Percentiles rank a stretch among this genome's conserved stretches.
These are phyloP conservation scores for Numida meleagris DNA, from an alignment of 2,113 vertebrate species.

Conservation along the genomic window DNA sequence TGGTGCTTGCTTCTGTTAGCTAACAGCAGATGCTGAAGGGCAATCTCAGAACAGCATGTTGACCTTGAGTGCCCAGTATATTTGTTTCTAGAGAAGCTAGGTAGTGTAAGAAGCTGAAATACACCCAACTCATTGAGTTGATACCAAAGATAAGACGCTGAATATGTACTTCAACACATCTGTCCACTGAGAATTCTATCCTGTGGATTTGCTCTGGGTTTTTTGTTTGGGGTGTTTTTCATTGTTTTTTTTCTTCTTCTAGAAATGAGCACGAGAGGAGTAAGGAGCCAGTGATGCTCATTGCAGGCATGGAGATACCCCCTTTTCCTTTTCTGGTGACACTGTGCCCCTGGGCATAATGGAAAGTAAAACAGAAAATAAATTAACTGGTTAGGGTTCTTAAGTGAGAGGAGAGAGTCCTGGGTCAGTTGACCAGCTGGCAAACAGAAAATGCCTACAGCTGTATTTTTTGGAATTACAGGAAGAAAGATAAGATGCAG, in stretches of 20 bases:
- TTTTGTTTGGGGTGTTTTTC: rapidly evolving
- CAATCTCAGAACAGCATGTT: neutral
- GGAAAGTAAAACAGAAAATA: neutral
- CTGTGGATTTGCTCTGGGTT: neutral
- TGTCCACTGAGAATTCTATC: neutral
- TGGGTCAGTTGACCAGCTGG: constrained; percentile 45
- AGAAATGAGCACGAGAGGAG: neutral
- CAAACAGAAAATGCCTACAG: neutral
- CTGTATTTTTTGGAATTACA: constrained; percentile 42
- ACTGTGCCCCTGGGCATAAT: neutral
- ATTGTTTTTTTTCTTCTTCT: neutral
- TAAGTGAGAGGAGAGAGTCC: neutral
- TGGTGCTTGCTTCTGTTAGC: neutral
- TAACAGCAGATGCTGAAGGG: neutral
- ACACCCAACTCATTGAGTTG: neutral
- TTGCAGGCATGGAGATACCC: neutral
- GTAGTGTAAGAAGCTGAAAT: neutral
- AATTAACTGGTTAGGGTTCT: neutral
- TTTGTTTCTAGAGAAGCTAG: neutral
- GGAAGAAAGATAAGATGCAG: constrained; percentile 60
- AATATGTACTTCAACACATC: neutral
- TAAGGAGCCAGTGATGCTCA: neutral
- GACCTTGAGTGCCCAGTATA: neutral
- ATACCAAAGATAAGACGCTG: neutral
- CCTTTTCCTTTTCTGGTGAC: neutral